phyloP scores from a whole-genome alignment of 2,797 vertebrate species.

The Galago senegalensis region DNA sequence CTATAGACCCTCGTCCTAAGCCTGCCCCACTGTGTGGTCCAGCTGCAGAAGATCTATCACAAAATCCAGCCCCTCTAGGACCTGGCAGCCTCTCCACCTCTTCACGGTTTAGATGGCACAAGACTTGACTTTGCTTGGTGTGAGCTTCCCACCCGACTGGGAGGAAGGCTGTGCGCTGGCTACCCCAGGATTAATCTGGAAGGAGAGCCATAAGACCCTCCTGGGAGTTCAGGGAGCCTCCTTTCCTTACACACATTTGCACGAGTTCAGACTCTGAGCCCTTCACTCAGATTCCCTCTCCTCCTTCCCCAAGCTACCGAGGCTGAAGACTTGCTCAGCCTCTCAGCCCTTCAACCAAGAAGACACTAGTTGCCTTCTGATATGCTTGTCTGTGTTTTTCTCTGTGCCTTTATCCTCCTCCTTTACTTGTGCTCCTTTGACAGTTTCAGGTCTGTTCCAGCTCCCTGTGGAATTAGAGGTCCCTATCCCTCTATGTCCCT shows the following conservation, averaged over 20 bases:
- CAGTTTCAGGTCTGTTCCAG: background rate
- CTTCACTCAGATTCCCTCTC: background rate
- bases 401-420: background rate
- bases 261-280: background rate
- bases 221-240: too few relatives aligned
- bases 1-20: background rate
- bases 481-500: background rate
- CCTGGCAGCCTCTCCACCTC: background rate
- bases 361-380: background rate
- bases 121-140: background rate
- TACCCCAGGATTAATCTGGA: too few relatives aligned
- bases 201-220: background rate
- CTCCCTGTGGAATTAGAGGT: background rate
- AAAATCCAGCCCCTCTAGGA: background rate
- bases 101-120: too few relatives aligned
- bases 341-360: background rate
- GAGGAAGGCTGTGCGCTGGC: background rate
- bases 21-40: background rate
- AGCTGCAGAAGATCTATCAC: background rate
- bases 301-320: background rate
- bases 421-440: background rate
- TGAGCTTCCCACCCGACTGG: background rate
- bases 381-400: background rate
- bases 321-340: background rate
- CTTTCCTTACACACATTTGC: background rate